Evolutionary conservation across 2,797 vertebrate species (phyloP), one percentile per base, ranked within the genome.

Genomic region (Squalus acanthias): DNA sequence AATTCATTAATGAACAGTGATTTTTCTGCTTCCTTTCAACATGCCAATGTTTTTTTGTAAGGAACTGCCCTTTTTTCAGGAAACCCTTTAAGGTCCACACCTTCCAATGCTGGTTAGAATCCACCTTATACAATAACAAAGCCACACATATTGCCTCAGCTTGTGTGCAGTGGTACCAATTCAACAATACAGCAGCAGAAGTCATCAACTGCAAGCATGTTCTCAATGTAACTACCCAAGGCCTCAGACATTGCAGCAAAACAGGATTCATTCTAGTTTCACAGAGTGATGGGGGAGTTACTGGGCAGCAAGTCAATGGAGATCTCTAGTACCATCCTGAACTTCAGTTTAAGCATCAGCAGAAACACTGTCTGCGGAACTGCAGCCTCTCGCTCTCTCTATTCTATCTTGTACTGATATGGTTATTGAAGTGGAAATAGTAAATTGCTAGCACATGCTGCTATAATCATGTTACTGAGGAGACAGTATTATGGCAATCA

Each of bases 1-100:
- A 72, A 95, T 95, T 74, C 29, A 95, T 95, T 95, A 95, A 95
- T 95, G 94, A 57, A 74, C 94, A 95, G 70, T 74, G 72, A 95
- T 95, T 95, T 95, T 74, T 76, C 94, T 53, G 50, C 94, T 95
- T 95, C 94, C 26, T 76, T 76, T 95, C 72, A 95, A 76, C 94
- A 95, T 95, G 69, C 94, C 94, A 95, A 95, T 29, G 69, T 76
- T 95, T 95, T 91, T 76, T 95, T 95, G 50, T 76, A 95, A 95
- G 67, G 69, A 95, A 72, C 94, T 95, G 94, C 69, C 50, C 94
- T 95, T 57, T 95, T 53, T 95, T 74, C 72, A 72, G 72, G 94
- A 95, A 95, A 95, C 46, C 70, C 69, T 95, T 95, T 76, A 95
- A 29, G 70, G 94, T 50, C 94, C 50, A 95, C 94, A 95, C 94